These are phyloP conservation scores for Andrena minutula DNA, from an alignment of 2,888 invertebrate species.

Conservation along the genomic window DNA sequence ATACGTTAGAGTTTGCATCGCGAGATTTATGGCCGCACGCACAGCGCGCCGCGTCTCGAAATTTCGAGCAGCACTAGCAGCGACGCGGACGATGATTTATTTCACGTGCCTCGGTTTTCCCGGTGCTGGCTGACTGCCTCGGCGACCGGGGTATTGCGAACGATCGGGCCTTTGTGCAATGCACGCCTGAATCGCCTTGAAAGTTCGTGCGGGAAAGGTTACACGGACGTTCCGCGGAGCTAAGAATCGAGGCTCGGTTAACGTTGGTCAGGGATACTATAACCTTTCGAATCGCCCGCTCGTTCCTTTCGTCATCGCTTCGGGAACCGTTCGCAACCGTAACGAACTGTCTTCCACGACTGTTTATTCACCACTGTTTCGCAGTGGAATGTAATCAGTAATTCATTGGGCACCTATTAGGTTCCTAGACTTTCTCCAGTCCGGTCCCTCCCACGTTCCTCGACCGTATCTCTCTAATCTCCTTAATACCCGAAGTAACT, in stretches of 20 bases:
- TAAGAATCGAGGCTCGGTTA: constrained; percentile 55
- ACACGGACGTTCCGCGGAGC: constrained; percentile 51
- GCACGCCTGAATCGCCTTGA: constrained; percentile 65
- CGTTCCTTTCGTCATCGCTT: constrained; percentile 37
- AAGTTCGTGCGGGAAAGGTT: constrained; percentile 68
- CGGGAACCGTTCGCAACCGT: not conserved
- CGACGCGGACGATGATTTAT: constrained; percentile 22
- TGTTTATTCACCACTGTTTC: not conserved
- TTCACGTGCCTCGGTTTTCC: constrained; percentile 1
- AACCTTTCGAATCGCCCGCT: constrained; percentile 42
- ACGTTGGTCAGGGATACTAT: constrained; percentile 57
- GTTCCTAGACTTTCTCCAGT: constrained; percentile 36
- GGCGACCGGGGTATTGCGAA: constrained; percentile 11
- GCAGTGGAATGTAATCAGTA: too few relatives aligned
- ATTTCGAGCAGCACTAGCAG: not conserved
- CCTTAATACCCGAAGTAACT: constrained; percentile 6
- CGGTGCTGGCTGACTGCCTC: not conserved
- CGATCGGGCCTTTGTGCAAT: constrained; percentile 48
- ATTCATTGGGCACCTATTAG: constrained; percentile 17
- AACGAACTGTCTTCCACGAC: not conserved
- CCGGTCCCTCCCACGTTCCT: constrained; percentile 32
- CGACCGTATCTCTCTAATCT: constrained; percentile 16
- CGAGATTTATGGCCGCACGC: not conserved
- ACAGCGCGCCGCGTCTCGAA: constrained; percentile 3
- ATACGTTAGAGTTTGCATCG: too few relatives aligned